Evolutionary conservation across 2,888 invertebrate genomes (phyloP).

Genomic region (Melanostoma scalare): DNA sequence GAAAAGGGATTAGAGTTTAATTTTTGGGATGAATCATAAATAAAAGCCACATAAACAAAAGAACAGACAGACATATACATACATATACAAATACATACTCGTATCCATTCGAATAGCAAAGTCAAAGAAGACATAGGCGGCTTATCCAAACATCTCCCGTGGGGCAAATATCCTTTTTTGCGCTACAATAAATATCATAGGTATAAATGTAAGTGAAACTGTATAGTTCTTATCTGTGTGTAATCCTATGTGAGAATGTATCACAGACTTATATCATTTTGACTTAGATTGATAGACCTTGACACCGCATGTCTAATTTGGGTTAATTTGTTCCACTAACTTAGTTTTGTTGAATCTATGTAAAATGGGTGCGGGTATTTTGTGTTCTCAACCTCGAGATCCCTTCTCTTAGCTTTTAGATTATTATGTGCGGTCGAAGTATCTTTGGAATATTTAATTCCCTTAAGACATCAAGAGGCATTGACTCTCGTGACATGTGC

Average conservation of each 20-base stretch:
- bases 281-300: conserved; percentile 74
- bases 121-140: conserved; percentile 39
- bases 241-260: conserved; percentile 15
- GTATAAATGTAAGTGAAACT: conserved; percentile 1
- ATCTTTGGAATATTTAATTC: conserved; percentile 70
- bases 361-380: conserved; percentile 44
- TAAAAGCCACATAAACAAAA: conserved; percentile 64
- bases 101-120: conserved; percentile 35
- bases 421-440: conserved; percentile 66
- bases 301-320: conserved; percentile 73
- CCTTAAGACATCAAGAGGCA: conserved; percentile 64
- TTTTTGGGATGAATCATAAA: conserved; percentile 63
- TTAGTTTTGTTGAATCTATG: conserved; percentile 68
- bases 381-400: background rate
- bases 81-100: background rate
- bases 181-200: background rate
- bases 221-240: conserved; percentile 5
- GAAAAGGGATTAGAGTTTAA: conserved; percentile 24
- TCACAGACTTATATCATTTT: conserved; percentile 68
- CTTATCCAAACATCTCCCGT: conserved; percentile 57
- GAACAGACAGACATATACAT: conserved; percentile 40
- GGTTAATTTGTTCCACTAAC: conserved; percentile 73
- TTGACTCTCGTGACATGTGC: conserved; percentile 43
- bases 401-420: conserved; percentile 25
- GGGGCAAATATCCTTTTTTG: conserved; percentile 30